These are phyloP conservation scores for Matsumyia berberina DNA, from an alignment of 2,888 invertebrate genomes.

Conservation along the genomic window DNA sequence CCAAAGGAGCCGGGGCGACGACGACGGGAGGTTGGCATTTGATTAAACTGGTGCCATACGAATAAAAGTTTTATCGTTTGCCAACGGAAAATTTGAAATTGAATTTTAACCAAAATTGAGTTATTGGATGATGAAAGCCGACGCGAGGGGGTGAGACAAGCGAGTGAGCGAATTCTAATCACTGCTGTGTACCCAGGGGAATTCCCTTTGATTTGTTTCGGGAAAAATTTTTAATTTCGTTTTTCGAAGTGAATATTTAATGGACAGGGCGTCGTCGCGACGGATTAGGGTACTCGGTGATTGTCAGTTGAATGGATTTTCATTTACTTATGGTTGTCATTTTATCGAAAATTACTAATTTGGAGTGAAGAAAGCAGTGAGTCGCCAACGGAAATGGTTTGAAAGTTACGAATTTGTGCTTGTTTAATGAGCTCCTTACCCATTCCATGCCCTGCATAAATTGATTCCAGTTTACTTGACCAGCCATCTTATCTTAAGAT, in stretches of 20 bases:
- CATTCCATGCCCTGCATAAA: too few relatives aligned
- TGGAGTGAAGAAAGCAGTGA: too few relatives aligned
- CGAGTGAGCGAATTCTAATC: conserved; percentile 11
- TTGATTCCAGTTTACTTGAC: too few relatives aligned
- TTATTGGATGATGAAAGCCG: conserved; percentile 19
- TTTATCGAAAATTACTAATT: too few relatives aligned
- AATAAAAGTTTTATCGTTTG: conserved; percentile 27
- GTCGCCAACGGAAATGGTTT: too few relatives aligned
- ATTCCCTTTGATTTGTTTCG: conserved; percentile 24
- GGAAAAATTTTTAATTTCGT: conserved; percentile 25
- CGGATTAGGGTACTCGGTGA: too few relatives aligned
- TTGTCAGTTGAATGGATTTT: too few relatives aligned
- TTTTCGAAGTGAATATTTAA: conserved; percentile 31
- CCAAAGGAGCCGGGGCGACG: conserved; percentile 1
- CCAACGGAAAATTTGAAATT: conserved; percentile 20
- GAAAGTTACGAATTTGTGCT: too few relatives aligned
- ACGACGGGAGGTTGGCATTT: conserved; percentile 3
- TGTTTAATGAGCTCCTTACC: too few relatives aligned
- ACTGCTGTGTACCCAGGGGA: conserved; percentile 21
- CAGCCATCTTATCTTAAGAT: too few relatives aligned
- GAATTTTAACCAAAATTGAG: conserved; percentile 23
- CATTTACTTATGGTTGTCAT: too few relatives aligned
- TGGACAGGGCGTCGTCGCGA: background rate
- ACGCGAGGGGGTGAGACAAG: background rate
- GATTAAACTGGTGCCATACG: conserved; percentile 32